A percentile compares a stretch with the other conserved stretches of the same genome.
phyloP scores from a whole-genome alignment of 2,797 vertebrate species.

The Mormyrops boulengeri region DNA sequence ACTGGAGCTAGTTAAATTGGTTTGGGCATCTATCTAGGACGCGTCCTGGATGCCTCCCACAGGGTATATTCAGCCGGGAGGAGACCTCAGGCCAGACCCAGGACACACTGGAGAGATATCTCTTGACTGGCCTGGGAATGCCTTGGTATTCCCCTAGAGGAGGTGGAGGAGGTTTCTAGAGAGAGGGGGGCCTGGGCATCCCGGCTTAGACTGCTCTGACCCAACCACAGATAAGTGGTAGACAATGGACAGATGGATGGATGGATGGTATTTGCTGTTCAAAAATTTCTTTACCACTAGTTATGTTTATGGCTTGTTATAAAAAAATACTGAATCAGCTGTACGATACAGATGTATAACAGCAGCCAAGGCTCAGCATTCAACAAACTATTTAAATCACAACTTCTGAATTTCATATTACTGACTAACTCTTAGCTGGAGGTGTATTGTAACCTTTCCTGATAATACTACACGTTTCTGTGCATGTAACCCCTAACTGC shows the following conservation, averaged over 20 bases:
- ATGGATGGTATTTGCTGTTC: neutral
- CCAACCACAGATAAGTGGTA: neutral
- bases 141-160: neutral
- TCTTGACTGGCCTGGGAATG: neutral
- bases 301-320: neutral
- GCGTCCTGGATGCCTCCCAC: neutral
- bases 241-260: neutral
- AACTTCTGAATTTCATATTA: neutral
- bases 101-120: neutral
- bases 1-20: neutral
- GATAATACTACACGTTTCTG: neutral
- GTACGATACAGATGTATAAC: neutral
- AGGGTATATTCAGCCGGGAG: neutral
- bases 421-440: neutral
- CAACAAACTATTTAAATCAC: neutral
- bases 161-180: neutral
- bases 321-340: neutral
- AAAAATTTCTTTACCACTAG: neutral
- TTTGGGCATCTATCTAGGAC: neutral
- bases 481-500: neutral
- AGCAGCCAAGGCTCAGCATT: neutral
- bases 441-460: neutral
- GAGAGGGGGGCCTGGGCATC: neutral
- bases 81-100: neutral
- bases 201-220: neutral